Percentiles rank a stretch among this genome's conserved stretches.
Conservation (phyloP, 1,140 invertebrate genomes). For the Heliconius nattereri region DNA sequence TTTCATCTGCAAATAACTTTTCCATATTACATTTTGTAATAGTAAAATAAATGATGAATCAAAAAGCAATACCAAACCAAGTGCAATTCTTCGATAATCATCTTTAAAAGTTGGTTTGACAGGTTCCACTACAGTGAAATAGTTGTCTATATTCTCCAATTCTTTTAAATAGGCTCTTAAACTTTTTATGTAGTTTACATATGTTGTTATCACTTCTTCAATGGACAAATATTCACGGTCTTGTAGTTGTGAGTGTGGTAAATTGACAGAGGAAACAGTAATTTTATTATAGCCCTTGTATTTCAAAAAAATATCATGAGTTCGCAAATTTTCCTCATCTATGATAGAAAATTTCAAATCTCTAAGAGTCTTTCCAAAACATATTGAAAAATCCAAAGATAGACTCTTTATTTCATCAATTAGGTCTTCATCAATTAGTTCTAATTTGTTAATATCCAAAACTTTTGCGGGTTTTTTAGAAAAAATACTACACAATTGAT, state of each 20-base stretch:
- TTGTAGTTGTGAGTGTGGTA: conserved; percentile 53
- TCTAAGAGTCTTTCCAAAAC: conserved; percentile 61
- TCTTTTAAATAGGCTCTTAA: conserved; percentile 59
- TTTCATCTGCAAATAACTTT: conserved; percentile 50
- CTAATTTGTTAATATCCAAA: conserved; percentile 40
- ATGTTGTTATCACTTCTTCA: conserved; percentile 50
- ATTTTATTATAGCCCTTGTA: conserved; percentile 54
- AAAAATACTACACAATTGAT: conserved; percentile 15
- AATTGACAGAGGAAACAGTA: conserved; percentile 41
- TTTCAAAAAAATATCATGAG: conserved; percentile 56
- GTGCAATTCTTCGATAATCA: conserved; percentile 60
- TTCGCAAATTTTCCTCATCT: conserved; percentile 47
- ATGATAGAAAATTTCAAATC: conserved; percentile 56
- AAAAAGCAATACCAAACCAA: conserved; percentile 46
- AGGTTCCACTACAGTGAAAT: conserved; percentile 63
- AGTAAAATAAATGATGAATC: background rate
- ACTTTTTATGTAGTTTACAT: conserved; percentile 47
- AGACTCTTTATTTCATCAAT: conserved; percentile 52
- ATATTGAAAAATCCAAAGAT: conserved; percentile 30
- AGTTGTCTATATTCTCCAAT: conserved; percentile 58
- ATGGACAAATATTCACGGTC: conserved; percentile 54
- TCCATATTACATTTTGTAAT: background rate
- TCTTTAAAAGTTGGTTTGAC: conserved; percentile 59
- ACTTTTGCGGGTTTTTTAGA: conserved; percentile 1
- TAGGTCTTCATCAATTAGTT: conserved; percentile 52